Evolutionary conservation across 2,888 invertebrate genomes (phyloP).

Genomic region (Acanthosepion pharaonis): DNA sequence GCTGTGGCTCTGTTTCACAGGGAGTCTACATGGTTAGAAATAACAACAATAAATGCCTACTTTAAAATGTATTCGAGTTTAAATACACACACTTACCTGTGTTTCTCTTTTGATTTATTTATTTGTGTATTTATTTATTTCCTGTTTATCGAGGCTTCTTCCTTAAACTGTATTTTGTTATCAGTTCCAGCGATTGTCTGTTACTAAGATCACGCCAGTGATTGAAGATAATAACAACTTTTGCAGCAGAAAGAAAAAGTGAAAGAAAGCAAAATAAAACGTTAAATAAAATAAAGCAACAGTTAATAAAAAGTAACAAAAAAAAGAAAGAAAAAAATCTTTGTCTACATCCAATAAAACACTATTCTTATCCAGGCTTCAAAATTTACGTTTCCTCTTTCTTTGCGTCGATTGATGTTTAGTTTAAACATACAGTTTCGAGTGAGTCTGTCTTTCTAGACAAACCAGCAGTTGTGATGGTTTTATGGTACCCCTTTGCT

Average conservation of each 20-base stretch:
- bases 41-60: too few relatives aligned
- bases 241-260: background rate
- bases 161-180: background rate
- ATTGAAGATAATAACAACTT: background rate
- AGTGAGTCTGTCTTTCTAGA: too few relatives aligned
- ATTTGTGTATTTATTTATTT: background rate
- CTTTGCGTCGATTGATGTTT: background rate
- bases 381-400: background rate
- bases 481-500: too few relatives aligned
- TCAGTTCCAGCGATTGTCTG: background rate
- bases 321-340: background rate
- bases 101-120: background rate
- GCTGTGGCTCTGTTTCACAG: too few relatives aligned
- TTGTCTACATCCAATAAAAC: background rate
- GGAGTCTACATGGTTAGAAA: too few relatives aligned
- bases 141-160: background rate
- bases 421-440: too few relatives aligned
- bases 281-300: background rate
- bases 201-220: background rate
- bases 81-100: too few relatives aligned
- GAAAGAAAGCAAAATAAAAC: background rate
- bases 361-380: background rate
- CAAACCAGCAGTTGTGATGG: too few relatives aligned
- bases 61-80: too few relatives aligned
- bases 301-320: background rate